Conservation (phyloP, 2,888 invertebrate genomes). For the Antheraea assamensis region DNA sequence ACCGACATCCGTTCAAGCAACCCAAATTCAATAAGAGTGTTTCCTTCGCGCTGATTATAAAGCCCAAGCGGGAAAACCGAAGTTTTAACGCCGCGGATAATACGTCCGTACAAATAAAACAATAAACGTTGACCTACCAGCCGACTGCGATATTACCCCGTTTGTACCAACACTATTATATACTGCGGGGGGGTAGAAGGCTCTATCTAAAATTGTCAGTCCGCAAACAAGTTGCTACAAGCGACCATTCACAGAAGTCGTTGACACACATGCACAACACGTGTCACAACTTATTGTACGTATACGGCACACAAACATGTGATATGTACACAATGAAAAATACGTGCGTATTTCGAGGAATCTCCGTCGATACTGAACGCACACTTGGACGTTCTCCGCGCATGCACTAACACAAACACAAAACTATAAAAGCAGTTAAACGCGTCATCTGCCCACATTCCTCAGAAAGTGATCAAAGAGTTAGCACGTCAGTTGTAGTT, state of each 20-base stretch:
- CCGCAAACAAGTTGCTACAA: constrained; percentile 55
- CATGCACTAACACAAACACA: constrained; percentile 37
- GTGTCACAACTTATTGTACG: constrained; percentile 32
- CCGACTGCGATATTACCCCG: constrained; percentile 34
- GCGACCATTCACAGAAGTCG: constrained; percentile 36
- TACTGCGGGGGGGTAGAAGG: constrained; percentile 41
- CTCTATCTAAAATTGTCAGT: constrained; percentile 33
- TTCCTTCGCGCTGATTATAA: constrained; percentile 32
- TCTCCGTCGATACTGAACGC: constrained; percentile 53
- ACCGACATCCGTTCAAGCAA: constrained; percentile 14
- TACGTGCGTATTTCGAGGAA: constrained; percentile 64
- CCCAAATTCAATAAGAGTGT: constrained; percentile 15
- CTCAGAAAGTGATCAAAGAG: constrained; percentile 45
- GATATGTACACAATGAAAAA: constrained; percentile 42
- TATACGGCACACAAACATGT: constrained; percentile 42
- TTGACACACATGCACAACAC: constrained; percentile 44
- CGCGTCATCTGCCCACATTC: constrained; percentile 53
- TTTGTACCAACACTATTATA: constrained; percentile 26
- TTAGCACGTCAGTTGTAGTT: constrained; percentile 50
- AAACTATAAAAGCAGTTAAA: constrained; percentile 44
- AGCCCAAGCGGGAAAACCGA: constrained; percentile 60
- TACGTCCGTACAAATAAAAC: constrained; percentile 38
- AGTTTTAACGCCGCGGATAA: constrained; percentile 37
- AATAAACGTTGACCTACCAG: constrained; percentile 28
- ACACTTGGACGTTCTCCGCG: constrained; percentile 54